Conservation (phyloP, 2,888 invertebrate genomes). For the Xanthorhoe designata region DNA sequence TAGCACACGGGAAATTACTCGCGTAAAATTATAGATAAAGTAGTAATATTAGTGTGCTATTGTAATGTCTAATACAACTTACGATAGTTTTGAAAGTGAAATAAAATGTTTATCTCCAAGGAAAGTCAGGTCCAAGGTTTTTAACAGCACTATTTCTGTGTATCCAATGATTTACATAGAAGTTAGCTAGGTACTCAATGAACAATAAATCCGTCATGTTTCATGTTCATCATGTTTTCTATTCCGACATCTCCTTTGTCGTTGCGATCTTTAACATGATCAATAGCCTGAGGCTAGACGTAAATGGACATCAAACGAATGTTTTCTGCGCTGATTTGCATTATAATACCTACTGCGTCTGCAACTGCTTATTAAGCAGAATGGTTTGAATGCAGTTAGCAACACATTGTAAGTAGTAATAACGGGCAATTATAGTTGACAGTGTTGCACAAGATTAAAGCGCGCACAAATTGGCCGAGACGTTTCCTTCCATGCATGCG, state of each 20-base stretch:
- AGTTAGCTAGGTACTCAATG: neutral
- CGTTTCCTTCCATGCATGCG: conserved; percentile 57
- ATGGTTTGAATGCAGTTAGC: conserved; percentile 20
- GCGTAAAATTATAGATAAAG: too few relatives aligned
- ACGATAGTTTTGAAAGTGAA: too few relatives aligned
- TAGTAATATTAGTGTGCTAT: too few relatives aligned
- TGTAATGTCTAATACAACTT: too few relatives aligned
- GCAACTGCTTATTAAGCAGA: conserved; percentile 4
- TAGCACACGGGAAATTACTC: too few relatives aligned
- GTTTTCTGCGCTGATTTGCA: conserved; percentile 18
- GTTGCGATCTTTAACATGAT: neutral
- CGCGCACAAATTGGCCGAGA: conserved; percentile 59
- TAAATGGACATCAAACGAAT: conserved; percentile 13
- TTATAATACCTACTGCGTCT: conserved; percentile 9
- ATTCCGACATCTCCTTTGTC: neutral
- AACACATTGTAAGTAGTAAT: conserved; percentile 23
- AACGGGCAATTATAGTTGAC: conserved; percentile 27
- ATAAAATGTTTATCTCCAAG: neutral
- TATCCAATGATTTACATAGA: neutral
- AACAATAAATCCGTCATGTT: neutral
- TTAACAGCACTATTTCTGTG: neutral
- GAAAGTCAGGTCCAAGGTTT: neutral
- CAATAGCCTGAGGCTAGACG: neutral
- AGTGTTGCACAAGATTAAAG: conserved; percentile 53
- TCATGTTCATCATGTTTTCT: too few relatives aligned